Percentiles rank a stretch among this genome's conserved stretches.
Conservation (phyloP, 2,113 vertebrate genomes). For the Panurus biarmicus region DNA sequence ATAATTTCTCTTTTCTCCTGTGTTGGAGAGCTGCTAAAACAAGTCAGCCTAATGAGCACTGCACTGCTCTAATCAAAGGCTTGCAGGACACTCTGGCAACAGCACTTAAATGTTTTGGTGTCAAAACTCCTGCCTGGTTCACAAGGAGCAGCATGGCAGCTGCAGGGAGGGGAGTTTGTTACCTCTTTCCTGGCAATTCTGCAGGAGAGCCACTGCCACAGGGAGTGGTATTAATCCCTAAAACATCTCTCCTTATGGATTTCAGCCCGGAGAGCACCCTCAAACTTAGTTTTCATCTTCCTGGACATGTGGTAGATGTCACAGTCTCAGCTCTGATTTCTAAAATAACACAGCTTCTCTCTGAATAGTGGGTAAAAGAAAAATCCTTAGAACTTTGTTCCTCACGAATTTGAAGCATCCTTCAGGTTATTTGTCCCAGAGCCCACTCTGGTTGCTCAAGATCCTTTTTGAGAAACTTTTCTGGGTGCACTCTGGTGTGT, state of each 20-base stretch:
- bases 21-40: background rate
- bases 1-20: background rate
- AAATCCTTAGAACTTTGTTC: background rate
- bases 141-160: background rate
- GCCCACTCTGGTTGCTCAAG: background rate
- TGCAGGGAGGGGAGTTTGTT: background rate
- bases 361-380: background rate
- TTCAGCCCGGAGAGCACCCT: background rate
- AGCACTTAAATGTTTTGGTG: background rate
- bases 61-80: background rate
- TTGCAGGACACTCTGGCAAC: fast-evolving
- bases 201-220: background rate
- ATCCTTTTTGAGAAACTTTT: background rate
- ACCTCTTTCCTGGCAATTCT: background rate
- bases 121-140: background rate
- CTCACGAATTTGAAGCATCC: background rate
- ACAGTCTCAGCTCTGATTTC: background rate
- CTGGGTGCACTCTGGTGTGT: background rate
- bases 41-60: background rate
- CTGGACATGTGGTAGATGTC: background rate
- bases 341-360: background rate
- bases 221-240: background rate
- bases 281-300: background rate
- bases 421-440: background rate
- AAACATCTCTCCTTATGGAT: background rate